Base-by-base conservation (phyloP, 1,140 invertebrate species). In the Probaryconus sp. region DNA sequence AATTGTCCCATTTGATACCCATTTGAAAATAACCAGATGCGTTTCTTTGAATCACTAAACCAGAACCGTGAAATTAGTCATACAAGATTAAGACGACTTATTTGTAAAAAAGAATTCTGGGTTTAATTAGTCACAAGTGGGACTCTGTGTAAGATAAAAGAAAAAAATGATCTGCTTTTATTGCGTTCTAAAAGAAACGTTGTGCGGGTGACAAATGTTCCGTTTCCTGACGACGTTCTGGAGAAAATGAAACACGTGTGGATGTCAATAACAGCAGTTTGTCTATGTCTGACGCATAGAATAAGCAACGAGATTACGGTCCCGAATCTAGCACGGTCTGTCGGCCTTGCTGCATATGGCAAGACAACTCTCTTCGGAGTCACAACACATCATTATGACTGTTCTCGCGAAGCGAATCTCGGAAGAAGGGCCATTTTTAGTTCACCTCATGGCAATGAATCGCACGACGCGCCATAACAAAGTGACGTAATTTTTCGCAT, bases 281-380 rank as follows among this genome's bases (percentile, higher is more conserved):
- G 9, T 5, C 17, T 35, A 17, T 35, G 13, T 58, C 45, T 73
- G 61, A 65, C 53, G 60, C 55, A 51, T 33, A 26, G 14, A 26
- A 61, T 42, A 43, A 28, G 31, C 56, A 74, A 61, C 51, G 60
- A 69, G 55, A 74, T 79, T 79, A 79, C 58, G 74, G 74, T 76
- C 51, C 58, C 75, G 71, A 76, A 79, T 79, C 73, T 61, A 65
- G 73, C 69, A 79, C 65, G 76, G 60, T 79, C 61, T 60, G 47
- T 43, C 79, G 81, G 73, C 84, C 84, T 85, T 84, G 84, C 83
- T 83, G 68, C 69, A 79, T 84, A 83, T 83, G 82, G 81, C 47
- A 60, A 83, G 76, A 83, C 79, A 53, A 67, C 71, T 82, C 80
- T 82, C 65, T 50, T 77, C 55, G 37, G 17, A 51, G 63, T 61